Evolutionary conservation across 1,140 invertebrate genomes (phyloP), one percentile per base, ranked within the genome.

Genomic region (Caerostris darwini): DNA sequence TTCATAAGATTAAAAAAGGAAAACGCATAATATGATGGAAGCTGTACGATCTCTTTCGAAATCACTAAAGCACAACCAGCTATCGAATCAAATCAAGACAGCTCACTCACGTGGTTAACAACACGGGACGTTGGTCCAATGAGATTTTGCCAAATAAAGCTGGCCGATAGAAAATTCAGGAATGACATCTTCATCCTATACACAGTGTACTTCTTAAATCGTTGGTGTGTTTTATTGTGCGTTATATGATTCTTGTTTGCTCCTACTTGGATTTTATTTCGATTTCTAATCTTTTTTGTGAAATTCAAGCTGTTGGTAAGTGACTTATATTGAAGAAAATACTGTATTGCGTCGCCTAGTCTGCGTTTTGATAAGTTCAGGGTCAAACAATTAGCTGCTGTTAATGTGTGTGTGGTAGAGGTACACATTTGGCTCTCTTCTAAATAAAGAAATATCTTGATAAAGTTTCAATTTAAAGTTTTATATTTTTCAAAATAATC

Each of bases 61-160:
- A 88, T 64, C 86, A 88, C 58, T 64, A 54, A 88, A 64, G 86
- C 59, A 88, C 34, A 67, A 53, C 54, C 50, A 88, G 10, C 14
- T 17, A 61, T 61, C 86, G 50, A 88, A 88, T 88, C 86, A 87
- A 53, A 19, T n/a, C 19, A 61, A 50, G 86, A 64, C 83, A 85
- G 56, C 83, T 85, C 83, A 10, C 53, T 58, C 86, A 88, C 61
- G 86, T 88, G 86, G 64, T 64, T 77, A 61, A 14, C 19, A 64
- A 17, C 58, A 58, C 58, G 86, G 86, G 54, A 85, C 57, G 12
- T 8, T 34, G 17, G 86, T n/a, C 86, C 86, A 88, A 88, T 88
- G 34, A 53, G 61, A 67, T 64, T 61, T 64, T 88, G 86, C 86
- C 86, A 88, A 88, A 88, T 88, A 88, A 88, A 88, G 61, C 56